Evolutionary conservation across 2,888 invertebrate species (phyloP).

Genomic region (Hyles lineata): DNA sequence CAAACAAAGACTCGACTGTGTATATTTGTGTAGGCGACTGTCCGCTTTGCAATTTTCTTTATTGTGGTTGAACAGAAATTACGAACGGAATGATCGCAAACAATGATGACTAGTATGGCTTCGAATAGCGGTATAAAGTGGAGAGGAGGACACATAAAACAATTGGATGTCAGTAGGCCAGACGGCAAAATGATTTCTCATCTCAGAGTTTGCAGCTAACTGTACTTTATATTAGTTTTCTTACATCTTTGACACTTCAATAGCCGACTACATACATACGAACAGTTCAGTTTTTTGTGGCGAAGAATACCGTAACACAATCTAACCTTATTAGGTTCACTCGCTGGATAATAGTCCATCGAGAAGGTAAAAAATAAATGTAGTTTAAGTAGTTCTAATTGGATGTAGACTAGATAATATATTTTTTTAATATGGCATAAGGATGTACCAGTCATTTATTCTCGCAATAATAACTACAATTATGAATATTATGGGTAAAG

Average conservation of each 20-base stretch:
- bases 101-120: constrained; percentile 41
- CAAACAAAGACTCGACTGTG: background rate
- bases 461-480: too few species aligned
- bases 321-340: background rate
- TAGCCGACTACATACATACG: constrained; percentile 36
- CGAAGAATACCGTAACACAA: constrained; percentile 31
- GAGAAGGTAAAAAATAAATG: background rate
- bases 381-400: too few species aligned
- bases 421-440: too few species aligned
- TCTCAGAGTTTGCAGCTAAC: constrained; percentile 61
- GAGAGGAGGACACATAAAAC: constrained; percentile 61
- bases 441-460: too few species aligned
- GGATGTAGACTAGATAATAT: too few species aligned
- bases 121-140: constrained; percentile 67
- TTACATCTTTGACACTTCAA: constrained; percentile 44
- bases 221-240: constrained; percentile 62
- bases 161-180: constrained; percentile 78
- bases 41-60: constrained; percentile 28
- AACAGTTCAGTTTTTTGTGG: constrained; percentile 15
- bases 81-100: constrained; percentile 42
- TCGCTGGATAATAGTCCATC: background rate
- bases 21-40: constrained; percentile 31
- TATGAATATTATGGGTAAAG: too few species aligned
- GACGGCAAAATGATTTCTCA: constrained; percentile 59
- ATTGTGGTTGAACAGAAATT: constrained; percentile 36